phyloP scores from a whole-genome alignment of 2,888 invertebrate genomes.

The Drosophila paranaensis region DNA sequence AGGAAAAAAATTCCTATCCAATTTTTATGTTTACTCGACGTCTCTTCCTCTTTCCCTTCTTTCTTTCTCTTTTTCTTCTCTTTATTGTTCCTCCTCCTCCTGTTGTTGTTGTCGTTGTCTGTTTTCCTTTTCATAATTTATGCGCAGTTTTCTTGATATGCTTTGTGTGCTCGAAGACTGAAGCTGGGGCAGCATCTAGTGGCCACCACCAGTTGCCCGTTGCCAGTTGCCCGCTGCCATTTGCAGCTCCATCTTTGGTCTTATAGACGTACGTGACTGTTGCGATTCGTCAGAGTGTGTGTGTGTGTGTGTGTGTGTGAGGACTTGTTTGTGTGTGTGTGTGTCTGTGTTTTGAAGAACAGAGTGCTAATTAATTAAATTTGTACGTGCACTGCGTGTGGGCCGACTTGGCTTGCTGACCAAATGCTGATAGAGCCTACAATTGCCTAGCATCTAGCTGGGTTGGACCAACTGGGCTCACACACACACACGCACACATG shows the following conservation, averaged over 20 bases:
- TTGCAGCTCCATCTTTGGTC: conserved; percentile 17
- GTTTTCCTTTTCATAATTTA: conserved; percentile 70
- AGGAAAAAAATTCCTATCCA: conserved; percentile 34
- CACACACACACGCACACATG: background rate
- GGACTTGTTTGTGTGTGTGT: conserved; percentile 16
- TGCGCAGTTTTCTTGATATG: conserved; percentile 67
- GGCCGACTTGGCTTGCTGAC: conserved; percentile 59
- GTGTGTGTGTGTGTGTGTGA: background rate
- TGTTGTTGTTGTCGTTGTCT: conserved; percentile 22
- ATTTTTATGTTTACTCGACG: conserved; percentile 55
- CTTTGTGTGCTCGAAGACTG: conserved; percentile 15
- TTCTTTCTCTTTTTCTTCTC: background rate
- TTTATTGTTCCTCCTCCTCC: background rate
- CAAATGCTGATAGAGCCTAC: conserved; percentile 66
- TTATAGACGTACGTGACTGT: conserved; percentile 60
- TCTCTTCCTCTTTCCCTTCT: background rate
- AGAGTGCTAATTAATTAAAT: conserved; percentile 79
- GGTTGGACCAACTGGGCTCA: conserved; percentile 16
- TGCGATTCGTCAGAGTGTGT: conserved; percentile 6
- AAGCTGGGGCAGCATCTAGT: conserved; percentile 17
- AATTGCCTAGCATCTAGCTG: conserved; percentile 33
- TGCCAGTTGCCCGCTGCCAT: conserved; percentile 30
- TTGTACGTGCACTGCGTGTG: conserved; percentile 70
- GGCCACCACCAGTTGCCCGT: conserved; percentile 42
- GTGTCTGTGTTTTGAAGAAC: conserved; percentile 60